Evolutionary conservation across 2,797 vertebrate species (phyloP).

Genomic region (Triplophysa yarkandensis): DNA sequence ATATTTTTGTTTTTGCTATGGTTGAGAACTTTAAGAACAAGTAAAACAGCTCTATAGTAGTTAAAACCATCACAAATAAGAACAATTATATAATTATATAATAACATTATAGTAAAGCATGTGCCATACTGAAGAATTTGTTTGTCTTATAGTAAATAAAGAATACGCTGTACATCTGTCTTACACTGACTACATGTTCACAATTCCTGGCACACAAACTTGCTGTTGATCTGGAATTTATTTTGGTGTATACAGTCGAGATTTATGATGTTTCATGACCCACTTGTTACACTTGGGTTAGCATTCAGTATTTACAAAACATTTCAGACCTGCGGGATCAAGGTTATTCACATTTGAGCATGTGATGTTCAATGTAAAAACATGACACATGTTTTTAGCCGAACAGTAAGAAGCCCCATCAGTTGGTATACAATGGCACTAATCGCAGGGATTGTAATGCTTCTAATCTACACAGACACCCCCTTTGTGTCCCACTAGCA

Average conservation of each 20-base stretch:
- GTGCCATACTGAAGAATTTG: neutral
- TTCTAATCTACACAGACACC: conserved; percentile 43
- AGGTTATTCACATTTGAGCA: conserved; percentile 24
- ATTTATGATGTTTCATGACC: neutral
- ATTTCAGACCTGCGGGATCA: conserved; percentile 9
- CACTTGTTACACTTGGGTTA: conserved; percentile 11
- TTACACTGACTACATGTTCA: neutral
- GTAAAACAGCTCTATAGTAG: neutral
- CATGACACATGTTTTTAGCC: conserved; percentile 35
- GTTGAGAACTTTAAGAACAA: neutral
- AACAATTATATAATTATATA: neutral
- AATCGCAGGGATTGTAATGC: conserved; percentile 39
- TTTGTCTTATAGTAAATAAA: neutral
- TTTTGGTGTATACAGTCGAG: neutral
- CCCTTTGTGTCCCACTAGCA: conserved; percentile 46
- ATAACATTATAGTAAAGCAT: neutral
- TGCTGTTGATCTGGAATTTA: conserved; percentile 11
- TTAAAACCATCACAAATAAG: neutral
- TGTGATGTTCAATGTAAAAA: conserved; percentile 42
- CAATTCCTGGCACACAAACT: neutral
- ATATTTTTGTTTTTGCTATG: neutral
- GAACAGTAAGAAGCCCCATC: conserved; percentile 31
- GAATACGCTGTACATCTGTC: neutral
- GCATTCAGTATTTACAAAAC: conserved; percentile 3
- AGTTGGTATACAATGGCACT: conserved; percentile 41